Conservation (phyloP, 1,140 invertebrate genomes). For the Carcinoscorpius rotundicauda region DNA sequence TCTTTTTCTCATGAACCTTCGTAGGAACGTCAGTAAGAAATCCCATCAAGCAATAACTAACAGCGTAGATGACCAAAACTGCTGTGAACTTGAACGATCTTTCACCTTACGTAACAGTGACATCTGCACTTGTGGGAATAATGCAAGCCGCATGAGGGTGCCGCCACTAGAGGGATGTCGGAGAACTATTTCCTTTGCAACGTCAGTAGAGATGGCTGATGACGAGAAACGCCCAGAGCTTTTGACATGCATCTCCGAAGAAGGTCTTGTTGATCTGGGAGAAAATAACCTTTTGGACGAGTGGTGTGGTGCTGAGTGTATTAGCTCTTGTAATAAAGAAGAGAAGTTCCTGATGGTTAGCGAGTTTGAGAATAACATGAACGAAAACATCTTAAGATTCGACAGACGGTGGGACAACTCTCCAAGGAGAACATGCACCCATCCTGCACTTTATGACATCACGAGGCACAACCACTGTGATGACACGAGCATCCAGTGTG, state of each 20-base stretch:
- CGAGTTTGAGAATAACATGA: constrained; percentile 73
- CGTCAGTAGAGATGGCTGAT: not conserved
- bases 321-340: constrained; percentile 66
- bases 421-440: too few species aligned
- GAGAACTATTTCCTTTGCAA: not conserved
- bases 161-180: not conserved
- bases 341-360: constrained; percentile 76
- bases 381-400: constrained; percentile 5
- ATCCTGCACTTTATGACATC: too few species aligned
- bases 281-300: constrained; percentile 22
- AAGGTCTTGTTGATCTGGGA: constrained; percentile 19
- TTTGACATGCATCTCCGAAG: constrained; percentile 69
- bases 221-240: constrained; percentile 27
- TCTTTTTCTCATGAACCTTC: constrained; percentile 63
- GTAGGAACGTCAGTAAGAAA: constrained; percentile 43
- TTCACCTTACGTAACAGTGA: not conserved
- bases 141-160: not conserved
- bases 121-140: not conserved
- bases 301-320: constrained; percentile 47
- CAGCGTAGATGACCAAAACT: not conserved
- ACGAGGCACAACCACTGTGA: too few species aligned
- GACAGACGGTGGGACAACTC: too few species aligned
- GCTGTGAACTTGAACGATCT: not conserved
- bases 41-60: not conserved
- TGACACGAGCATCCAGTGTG: too few species aligned